Evolutionary conservation across 2,888 invertebrate genomes (phyloP).

Genomic region (Sarcophaga caerulescens): DNA sequence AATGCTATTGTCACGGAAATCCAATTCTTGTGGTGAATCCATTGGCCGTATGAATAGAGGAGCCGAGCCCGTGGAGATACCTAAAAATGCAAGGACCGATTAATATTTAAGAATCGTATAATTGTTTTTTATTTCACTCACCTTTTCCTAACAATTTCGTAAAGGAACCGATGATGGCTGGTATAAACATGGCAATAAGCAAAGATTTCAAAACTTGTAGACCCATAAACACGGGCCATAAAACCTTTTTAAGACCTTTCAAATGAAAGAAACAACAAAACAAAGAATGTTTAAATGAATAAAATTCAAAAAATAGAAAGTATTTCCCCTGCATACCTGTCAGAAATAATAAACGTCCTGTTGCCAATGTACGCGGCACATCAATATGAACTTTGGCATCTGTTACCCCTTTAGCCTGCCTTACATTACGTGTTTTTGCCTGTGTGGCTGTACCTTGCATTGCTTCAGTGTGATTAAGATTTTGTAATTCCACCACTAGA

Average conservation of each 20-base stretch:
- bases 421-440: conserved; percentile 17
- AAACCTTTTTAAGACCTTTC: conserved; percentile 84
- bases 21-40: conserved; percentile 85
- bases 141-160: conserved; percentile 93
- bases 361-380: conserved; percentile 83
- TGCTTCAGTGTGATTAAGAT: conserved; percentile 71
- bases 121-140: conserved; percentile 73
- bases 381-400: conserved; percentile 83
- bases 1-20: conserved; percentile 89
- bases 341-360: conserved; percentile 85
- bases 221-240: conserved; percentile 91
- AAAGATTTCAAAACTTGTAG: conserved; percentile 92
- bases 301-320: neutral
- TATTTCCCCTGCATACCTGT: conserved; percentile 80
- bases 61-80: conserved; percentile 78
- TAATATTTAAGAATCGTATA: no score
- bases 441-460: neutral
- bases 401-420: conserved; percentile 80
- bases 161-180: conserved; percentile 90
- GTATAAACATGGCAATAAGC: conserved; percentile 91
- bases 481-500: conserved; percentile 74
- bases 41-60: conserved; percentile 78
- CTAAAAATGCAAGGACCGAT: conserved; percentile 66
- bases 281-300: neutral
- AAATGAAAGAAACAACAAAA: neutral